phyloP scores from a whole-genome alignment of 2,888 invertebrate genomes.

The Leptinotarsa juncta region DNA sequence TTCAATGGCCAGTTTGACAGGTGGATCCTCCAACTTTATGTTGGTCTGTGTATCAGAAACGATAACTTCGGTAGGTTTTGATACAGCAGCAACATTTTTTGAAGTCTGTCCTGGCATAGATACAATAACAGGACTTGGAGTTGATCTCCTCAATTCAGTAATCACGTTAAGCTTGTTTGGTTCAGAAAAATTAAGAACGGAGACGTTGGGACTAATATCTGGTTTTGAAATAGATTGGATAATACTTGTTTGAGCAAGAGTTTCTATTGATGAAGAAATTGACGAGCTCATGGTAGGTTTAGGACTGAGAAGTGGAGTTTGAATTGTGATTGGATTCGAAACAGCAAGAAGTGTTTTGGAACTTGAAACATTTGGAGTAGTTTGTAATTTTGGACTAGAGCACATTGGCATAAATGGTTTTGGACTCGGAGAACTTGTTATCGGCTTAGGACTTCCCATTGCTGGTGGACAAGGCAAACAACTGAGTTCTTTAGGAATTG shows the following conservation, averaged over 20 bases:
- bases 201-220: slow-evolving; percentile 24
- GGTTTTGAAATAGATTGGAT: slow-evolving; percentile 5
- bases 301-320: slow-evolving; percentile 6
- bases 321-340: slow-evolving; percentile 25
- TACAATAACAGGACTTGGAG: slow-evolving; percentile 67
- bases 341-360: slow-evolving; percentile 33
- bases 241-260: background rate
- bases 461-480: slow-evolving; percentile 24
- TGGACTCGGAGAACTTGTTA: slow-evolving; percentile 36
- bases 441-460: slow-evolving; percentile 29
- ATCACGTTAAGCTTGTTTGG: slow-evolving; percentile 22
- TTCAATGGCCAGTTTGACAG: slow-evolving; percentile 55
- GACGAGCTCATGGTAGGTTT: slow-evolving; percentile 4
- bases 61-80: slow-evolving; percentile 22
- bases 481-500: slow-evolving; percentile 34
- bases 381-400: slow-evolving; percentile 29
- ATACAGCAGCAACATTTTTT: background rate
- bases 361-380: slow-evolving; percentile 32
- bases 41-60: slow-evolving; percentile 31
- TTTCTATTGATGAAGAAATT: slow-evolving; percentile 20
- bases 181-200: slow-evolving; percentile 27
- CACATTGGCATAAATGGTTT: slow-evolving; percentile 32
- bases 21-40: slow-evolving; percentile 43
- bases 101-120: slow-evolving; percentile 1
- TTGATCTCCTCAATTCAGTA: slow-evolving; percentile 58